Percentiles rank a stretch among this genome's conserved stretches.
Evolutionary conservation across 1,140 invertebrate genomes (phyloP).

Genomic region (Lethrus apterus): DNA sequence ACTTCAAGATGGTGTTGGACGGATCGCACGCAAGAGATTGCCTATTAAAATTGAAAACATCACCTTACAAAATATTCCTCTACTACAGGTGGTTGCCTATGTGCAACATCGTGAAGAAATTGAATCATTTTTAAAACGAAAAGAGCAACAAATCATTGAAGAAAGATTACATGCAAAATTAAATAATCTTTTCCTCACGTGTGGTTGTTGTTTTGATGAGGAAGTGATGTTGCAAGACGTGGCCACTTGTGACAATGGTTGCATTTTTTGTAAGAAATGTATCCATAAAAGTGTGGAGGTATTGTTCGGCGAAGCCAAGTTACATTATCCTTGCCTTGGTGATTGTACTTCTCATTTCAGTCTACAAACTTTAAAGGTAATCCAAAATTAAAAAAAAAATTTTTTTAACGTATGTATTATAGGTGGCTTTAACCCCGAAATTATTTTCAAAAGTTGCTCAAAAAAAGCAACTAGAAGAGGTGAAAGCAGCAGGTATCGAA

Average conservation of each 20-base stretch:
- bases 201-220: constrained; percentile 53
- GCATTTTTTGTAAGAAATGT: constrained; percentile 54
- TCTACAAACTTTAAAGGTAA: constrained; percentile 43
- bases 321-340: constrained; percentile 43
- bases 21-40: constrained; percentile 23
- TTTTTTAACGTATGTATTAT: constrained; percentile 28
- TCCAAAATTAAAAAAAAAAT: constrained; percentile 12
- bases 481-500: constrained; percentile 51
- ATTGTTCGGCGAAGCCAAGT: constrained; percentile 47
- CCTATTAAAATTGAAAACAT: constrained; percentile 21
- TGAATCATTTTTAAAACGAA: no score
- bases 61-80: constrained; percentile 33
- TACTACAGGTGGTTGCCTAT: constrained; percentile 47
- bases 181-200: constrained; percentile 37
- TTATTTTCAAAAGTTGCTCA: constrained; percentile 48
- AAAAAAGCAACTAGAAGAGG: constrained; percentile 51
- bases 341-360: constrained; percentile 44
- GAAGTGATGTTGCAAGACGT: constrained; percentile 54
- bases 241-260: constrained; percentile 48
- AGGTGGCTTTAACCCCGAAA: constrained; percentile 44
- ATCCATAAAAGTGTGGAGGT: constrained; percentile 45
- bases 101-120: no score
- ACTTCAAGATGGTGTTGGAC: no score
- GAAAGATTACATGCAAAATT: constrained; percentile 32
- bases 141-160: no score